A percentile compares a stretch with the other conserved stretches of the same genome.
phyloP scores from a whole-genome alignment of 1,140 invertebrate genomes.

The Hylyphantes graminicola region DNA sequence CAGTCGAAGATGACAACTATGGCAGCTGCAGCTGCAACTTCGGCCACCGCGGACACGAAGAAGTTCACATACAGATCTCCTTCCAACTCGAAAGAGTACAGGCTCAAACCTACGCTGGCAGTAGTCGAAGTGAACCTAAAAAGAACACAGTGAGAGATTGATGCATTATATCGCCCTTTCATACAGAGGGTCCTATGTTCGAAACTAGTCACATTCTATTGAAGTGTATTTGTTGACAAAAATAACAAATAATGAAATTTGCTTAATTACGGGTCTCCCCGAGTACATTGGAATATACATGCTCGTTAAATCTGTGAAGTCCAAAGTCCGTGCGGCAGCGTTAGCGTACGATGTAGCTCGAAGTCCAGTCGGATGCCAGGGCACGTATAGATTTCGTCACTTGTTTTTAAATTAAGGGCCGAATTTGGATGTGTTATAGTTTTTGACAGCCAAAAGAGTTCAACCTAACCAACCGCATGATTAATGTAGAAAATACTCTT shows the following conservation, averaged over 20 bases:
- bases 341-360: no score
- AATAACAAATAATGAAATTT: no score
- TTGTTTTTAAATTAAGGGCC: no score
- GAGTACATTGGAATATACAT: no score
- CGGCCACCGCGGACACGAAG: slow-evolving; percentile 84
- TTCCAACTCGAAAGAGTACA: slow-evolving; percentile 86
- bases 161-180: neutral
- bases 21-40: slow-evolving; percentile 71
- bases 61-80: slow-evolving; percentile 88
- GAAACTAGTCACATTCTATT: neutral
- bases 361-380: no score
- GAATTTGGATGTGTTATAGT: no score
- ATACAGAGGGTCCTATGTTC: neutral
- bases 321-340: no score
- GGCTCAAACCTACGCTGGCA: slow-evolving; percentile 87
- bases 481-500: neutral
- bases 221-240: neutral
- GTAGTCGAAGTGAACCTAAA: slow-evolving; percentile 78
- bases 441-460: no score
- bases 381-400: no score
- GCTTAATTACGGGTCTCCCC: no score
- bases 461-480: no score
- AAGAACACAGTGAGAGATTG: neutral
- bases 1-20: neutral
- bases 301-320: no score